Base-by-base conservation (phyloP, 2,888 invertebrate species). In the Empis stercorea region DNA sequence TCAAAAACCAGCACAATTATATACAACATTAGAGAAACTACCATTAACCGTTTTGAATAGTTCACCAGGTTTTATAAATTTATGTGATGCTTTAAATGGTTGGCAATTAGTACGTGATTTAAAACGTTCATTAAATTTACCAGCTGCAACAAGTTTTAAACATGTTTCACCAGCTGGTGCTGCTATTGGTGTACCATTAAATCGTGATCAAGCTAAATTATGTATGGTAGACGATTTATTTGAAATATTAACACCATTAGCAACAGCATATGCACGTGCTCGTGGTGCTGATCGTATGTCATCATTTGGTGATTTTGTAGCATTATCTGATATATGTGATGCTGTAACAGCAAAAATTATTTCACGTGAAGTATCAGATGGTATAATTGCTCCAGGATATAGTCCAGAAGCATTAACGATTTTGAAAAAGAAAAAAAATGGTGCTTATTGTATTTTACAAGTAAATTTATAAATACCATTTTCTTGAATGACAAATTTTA, bases 241-340 rank as follows among this genome's bases (percentile, higher is more conserved):
- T 0, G 75, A 80, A 4, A 66, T 76, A 32, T 69, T 95, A 54
- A 80, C 86, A 0, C 91, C 93, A 0, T 62, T 95, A 11, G 93
- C 94, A 0, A 76, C 78, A 14, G 96, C 97, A 1, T 97, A 97
- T 70, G 96, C 95, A 0, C 76, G 96, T 48, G 97, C 97, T 0
- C 79, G 97, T 63, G 96, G 97, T 44, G 95, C 96, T 14, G 97
- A 99, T 71, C 79, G 97, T 46, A 97, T 99, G 97, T 96, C 95
- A 10, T 96, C 96, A 1, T 99, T 97, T 70, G 97, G 99, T 0
- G 99, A 99, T 71, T 97, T 97, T 68, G 79, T 97, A 32, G 94
- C 95, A 0, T 68, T 99, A 0, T 96, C 95, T 0, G 93, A 95
- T 64, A 68, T 72, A 1, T 99, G 97, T 63, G 97, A 99, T 70